These are phyloP conservation scores for Melozone crissalis DNA, from an alignment of 2,113 vertebrate species.

Conservation along the genomic window DNA sequence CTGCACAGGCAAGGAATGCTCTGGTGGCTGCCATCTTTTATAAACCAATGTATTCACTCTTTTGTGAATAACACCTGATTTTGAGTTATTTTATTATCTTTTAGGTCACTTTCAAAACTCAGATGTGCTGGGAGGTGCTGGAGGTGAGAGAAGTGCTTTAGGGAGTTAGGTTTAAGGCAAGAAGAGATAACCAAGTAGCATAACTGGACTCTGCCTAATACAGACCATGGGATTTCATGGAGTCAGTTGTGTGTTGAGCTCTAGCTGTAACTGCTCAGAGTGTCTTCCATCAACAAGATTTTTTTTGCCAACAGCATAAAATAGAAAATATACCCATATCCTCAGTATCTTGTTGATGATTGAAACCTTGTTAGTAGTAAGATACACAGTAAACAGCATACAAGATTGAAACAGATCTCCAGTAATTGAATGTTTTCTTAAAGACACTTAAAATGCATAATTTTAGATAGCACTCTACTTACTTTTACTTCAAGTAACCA, in stretches of 20 bases:
- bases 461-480: background rate
- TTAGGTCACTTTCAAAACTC: background rate
- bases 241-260: too few relatives aligned
- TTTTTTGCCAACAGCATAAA: background rate
- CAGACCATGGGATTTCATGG: background rate
- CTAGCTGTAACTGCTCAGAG: background rate
- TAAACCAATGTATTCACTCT: background rate
- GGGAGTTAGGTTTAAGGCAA: background rate
- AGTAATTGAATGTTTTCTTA: background rate
- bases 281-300: background rate
- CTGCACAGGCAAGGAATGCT: background rate
- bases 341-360: background rate
- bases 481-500: background rate
- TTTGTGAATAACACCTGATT: background rate
- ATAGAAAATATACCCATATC: background rate
- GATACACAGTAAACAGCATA: background rate
- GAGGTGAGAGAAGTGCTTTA: background rate
- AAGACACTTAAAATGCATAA: background rate
- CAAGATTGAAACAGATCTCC: background rate
- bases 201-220: background rate
- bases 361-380: background rate
- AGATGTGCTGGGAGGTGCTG: background rate
- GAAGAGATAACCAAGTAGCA: accelerated
- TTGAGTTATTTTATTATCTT: background rate
- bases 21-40: background rate